Percentiles rank a stretch among this genome's conserved stretches.
These are phyloP conservation scores for Antigone vipio DNA, from an alignment of 2,113 vertebrate genomes.

Conservation along the genomic window DNA sequence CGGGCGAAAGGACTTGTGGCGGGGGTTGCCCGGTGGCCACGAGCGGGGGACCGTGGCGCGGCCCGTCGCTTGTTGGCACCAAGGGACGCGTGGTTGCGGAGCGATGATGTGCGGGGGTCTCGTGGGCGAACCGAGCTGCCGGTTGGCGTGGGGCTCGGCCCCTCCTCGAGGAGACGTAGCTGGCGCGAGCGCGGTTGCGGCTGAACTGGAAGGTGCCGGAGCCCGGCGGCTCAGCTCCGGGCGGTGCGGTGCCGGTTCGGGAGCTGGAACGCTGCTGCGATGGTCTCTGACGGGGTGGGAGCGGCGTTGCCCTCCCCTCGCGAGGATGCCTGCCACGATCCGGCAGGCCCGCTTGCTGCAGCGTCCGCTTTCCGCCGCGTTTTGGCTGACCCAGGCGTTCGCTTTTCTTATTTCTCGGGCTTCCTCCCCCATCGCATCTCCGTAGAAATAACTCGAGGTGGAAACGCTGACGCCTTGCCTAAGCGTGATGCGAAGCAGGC, in stretches of 20 bases:
- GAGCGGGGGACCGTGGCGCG: not conserved
- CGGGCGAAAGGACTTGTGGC: not conserved
- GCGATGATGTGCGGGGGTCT: not conserved
- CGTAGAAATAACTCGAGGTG: not conserved
- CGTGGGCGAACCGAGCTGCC: not conserved
- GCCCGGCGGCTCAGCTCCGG: fast-evolving
- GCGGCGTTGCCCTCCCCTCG: not conserved
- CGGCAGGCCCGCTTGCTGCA: not conserved
- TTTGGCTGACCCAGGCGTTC: not conserved
- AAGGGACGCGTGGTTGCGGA: fast-evolving
- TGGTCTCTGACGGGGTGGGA: not conserved
- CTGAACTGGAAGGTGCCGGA: not conserved
- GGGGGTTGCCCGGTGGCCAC: not conserved
- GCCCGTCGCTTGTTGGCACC: not conserved
- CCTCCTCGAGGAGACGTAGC: not conserved
- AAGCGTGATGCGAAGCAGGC: not conserved
- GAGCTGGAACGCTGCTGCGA: not conserved
- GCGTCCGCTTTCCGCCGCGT: not conserved
- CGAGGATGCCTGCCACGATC: not conserved
- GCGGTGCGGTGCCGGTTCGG: not conserved
- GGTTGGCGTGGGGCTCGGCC: not conserved
- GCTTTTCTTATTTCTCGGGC: not conserved
- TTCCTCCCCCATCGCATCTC: not conserved
- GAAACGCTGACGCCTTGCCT: not conserved
- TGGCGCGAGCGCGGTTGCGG: fast-evolving